Percentiles rank a stretch among this genome's conserved stretches.
Conservation (phyloP, 2,888 invertebrate species). For the Drosophila greeni region DNA sequence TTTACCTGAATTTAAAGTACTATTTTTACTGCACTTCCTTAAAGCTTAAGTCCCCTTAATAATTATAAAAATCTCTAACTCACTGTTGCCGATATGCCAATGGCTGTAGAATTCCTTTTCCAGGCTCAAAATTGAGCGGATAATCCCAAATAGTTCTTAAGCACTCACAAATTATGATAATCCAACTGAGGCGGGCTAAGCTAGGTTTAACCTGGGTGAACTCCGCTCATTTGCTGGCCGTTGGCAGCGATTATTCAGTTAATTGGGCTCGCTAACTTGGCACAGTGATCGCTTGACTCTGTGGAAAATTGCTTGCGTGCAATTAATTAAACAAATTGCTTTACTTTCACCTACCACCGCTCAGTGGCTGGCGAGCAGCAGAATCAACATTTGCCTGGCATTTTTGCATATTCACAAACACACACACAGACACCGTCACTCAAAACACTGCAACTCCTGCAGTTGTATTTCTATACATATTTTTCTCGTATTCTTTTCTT, state of each 20-base stretch:
- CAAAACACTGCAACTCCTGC: slow-evolving; percentile 2
- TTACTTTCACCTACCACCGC: slow-evolving; percentile 67
- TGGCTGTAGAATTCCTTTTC: not conserved
- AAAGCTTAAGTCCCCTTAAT: not conserved
- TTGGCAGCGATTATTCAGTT: slow-evolving; percentile 35
- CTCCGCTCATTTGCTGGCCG: slow-evolving; percentile 20
- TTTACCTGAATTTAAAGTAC: not conserved
- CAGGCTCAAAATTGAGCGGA: not conserved
- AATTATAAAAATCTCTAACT: not conserved
- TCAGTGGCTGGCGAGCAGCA: slow-evolving; percentile 26
- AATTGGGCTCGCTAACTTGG: slow-evolving; percentile 44
- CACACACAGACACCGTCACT: slow-evolving; percentile 13
- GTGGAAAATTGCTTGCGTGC: slow-evolving; percentile 54
- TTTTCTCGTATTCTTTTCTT: slow-evolving; percentile 53
- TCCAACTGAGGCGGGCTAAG: not conserved
- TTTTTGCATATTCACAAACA: slow-evolving; percentile 50
- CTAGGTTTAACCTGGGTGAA: slow-evolving; percentile 10
- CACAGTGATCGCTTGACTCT: slow-evolving; percentile 47
- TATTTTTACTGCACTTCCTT: too few species aligned
- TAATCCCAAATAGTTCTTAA: slow-evolving; percentile 26
- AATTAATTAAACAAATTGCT: slow-evolving; percentile 68
- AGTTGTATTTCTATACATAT: slow-evolving; percentile 49
- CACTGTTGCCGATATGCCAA: slow-evolving; percentile 18
- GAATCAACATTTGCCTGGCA: slow-evolving; percentile 48
- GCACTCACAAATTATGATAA: slow-evolving; percentile 6